Evolutionary conservation across 1,140 invertebrate species (phyloP), one percentile per base, ranked within the genome.

Genomic region (Ostrea edulis): DNA sequence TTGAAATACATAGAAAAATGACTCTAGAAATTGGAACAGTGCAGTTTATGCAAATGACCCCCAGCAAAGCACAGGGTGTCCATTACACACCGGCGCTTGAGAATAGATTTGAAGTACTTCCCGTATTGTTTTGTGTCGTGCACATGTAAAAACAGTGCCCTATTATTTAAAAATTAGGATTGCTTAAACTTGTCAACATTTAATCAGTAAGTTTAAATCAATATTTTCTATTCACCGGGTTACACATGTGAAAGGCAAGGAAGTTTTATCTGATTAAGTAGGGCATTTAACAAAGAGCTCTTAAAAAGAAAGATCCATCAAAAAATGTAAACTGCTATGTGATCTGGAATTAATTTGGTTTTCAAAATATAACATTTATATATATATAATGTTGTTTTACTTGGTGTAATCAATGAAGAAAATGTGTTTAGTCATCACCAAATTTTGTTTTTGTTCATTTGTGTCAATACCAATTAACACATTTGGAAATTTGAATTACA

Each of bases 11-110:
- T 8, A 20, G 58, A 84, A 35, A 44, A 71, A 52, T 20, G 54
- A 65, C 25, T 52, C 52, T 51, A 82, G 81, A 44, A 25, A 29
- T 77, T 77, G 68, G 29, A 77, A 86, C 87, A 86, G 89, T 91
- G 88, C 90, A 91, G 82, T 90, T 90, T 92, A 92, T 92, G 91
- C 91, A 92, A 92, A 92, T 92, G 88, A 91, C 89, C 91, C 90
- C 91, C 91, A 92, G 90, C 90, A 89, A 90, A 91, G 90, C 55
- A 55, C 65, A 52, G 86, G 68, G 68, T 77, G 68, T 77, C 68
- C 68, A 77, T 77, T 85, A 87, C 88, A 86, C 85, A 85, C 86
- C 86, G 51, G 58, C 86, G 68, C 68, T 77, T 35, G 22, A 77
- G 14, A 77, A 62, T 62, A 62, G 58, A 62, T 62, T 17, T 62